Evolutionary conservation across 2,797 vertebrate species (phyloP), one percentile per base, ranked within the genome.

Genomic region (Sciaenops ocellatus): DNA sequence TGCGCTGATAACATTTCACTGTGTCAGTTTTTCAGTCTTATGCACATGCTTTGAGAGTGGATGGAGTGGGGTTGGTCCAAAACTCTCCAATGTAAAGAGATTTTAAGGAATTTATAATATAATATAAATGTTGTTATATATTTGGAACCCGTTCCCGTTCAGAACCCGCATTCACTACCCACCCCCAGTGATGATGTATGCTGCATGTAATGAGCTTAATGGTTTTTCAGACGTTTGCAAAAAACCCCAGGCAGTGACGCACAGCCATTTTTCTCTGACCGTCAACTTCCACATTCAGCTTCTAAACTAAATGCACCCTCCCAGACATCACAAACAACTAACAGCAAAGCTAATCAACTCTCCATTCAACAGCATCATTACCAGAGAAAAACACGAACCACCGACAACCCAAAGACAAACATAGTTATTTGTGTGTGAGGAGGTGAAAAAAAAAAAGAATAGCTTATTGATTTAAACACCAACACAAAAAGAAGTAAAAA

Each of bases 281-380:
- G 4, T 70, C 46, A 75, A 63, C 62, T 52, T 79, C 63, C n/a
- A 52, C 8, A 1, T 63, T 41, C 41, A 72, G 48, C 62, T 44
- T 70, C 42, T 52, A 7, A 78, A 76, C 69, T 34, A 71, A 73
- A 69, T 16, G 30, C 41, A 68, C 48, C 61, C 44, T 73, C 61
- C 54, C 68, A 76, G 60, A 68, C 44, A 52, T 72, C 55, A 60
- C 18, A 59, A 80, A 61, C 56, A 47, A 55, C 63, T 30, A 48
- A 64, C 38, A 73, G 66, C 66, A 10, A 56, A 72, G 62, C 47
- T 70, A 68, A 82, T 84, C 72, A 68, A 67, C 67, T 73, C 59
- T 74, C 55, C 51, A 52, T 68, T 82, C 55, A 70, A 51, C 22
- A 41, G 26, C 7, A 50, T 65, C 65, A 65, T 61, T 71, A 69